phyloP scores from a whole-genome alignment of 2,113 vertebrate genomes.

The Sander vitreus region DNA sequence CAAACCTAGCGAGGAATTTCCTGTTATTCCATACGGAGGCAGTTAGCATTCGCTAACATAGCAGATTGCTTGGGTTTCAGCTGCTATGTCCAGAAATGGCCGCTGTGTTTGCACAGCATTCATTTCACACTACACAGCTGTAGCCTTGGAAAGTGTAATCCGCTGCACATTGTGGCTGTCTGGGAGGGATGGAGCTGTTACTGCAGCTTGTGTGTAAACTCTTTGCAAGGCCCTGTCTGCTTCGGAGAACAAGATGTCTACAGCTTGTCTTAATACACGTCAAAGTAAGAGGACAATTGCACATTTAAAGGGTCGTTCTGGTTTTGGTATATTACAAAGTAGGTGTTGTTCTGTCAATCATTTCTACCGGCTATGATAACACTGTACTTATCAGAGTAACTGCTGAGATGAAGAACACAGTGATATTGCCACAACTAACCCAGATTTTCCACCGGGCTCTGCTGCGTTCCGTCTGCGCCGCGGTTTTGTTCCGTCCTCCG shows the following conservation, averaged over 20 bases:
- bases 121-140: conserved; percentile 65
- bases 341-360: not conserved
- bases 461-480: too few species aligned
- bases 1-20: conserved; percentile 77
- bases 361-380: not conserved
- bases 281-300: not conserved
- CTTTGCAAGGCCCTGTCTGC: not conserved
- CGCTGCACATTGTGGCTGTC: conserved; percentile 37
- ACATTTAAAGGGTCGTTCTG: not conserved
- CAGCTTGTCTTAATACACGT: not conserved
- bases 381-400: not conserved
- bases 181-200: conserved; percentile 5
- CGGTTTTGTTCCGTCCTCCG: too few species aligned
- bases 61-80: conserved; percentile 65
- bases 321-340: not conserved
- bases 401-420: not conserved
- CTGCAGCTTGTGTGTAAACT: not conserved
- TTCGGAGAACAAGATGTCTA: not conserved
- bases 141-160: conserved; percentile 57
- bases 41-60: conserved; percentile 67
- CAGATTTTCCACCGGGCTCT: too few species aligned
- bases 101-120: conserved; percentile 57
- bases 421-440: not conserved
- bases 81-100: conserved; percentile 55
- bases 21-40: conserved; percentile 78